phyloP scores from a whole-genome alignment of 1,140 invertebrate species.

The Sycophaga agraensis region DNA sequence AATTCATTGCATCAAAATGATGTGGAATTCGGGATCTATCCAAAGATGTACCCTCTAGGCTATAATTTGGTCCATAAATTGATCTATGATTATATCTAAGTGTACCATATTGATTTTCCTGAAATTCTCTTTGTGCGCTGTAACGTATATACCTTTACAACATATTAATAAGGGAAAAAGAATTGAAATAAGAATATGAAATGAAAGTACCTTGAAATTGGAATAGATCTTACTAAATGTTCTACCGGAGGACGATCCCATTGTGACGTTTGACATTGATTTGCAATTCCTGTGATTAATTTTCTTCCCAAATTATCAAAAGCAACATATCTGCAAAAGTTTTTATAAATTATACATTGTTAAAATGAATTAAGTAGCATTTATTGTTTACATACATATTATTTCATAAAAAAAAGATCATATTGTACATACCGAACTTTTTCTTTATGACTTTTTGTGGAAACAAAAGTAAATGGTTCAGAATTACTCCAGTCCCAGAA shows the following conservation, averaged over 20 bases:
- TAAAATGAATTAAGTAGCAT: constrained; percentile 8
- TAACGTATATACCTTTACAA: constrained; percentile 23
- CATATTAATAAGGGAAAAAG: constrained; percentile 7
- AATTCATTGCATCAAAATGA: no score
- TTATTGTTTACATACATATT: no score
- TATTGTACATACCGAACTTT: constrained; percentile 68
- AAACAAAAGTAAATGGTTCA: constrained; percentile 72
- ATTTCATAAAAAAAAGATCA: neutral
- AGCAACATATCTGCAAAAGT: constrained; percentile 72
- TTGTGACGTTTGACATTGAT: constrained; percentile 60
- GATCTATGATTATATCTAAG: no score
- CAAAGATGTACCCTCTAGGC: no score
- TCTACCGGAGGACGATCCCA: constrained; percentile 56
- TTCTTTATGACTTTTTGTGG: constrained; percentile 70
- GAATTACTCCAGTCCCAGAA: constrained; percentile 89
- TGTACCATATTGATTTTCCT: constrained; percentile 23
- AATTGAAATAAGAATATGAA: neutral
- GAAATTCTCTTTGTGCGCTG: constrained; percentile 15
- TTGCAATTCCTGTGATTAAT: constrained; percentile 83
- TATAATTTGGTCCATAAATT: no score
- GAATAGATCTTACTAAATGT: constrained; percentile 33
- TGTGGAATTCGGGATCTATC: no score
- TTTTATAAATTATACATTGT: neutral
- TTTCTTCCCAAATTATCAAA: constrained; percentile 82
- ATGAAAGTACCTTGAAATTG: constrained; percentile 33